Percentiles rank a stretch among this genome's conserved stretches.
phyloP scores from a whole-genome alignment of 2,113 vertebrate genomes.

The Emydura subglobosa region DNA sequence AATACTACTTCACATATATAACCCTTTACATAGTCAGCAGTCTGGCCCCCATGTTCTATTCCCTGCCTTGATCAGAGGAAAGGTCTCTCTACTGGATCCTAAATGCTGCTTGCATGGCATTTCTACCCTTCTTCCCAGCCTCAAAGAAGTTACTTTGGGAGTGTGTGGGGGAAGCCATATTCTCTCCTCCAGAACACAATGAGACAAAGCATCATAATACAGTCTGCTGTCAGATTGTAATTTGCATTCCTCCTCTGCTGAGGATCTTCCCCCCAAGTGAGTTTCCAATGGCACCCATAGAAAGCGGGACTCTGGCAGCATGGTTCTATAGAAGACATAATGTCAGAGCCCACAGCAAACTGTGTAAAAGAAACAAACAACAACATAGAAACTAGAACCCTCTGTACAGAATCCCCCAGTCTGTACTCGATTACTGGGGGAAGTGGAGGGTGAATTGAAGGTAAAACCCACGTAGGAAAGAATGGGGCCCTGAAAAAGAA shows the following conservation, averaged over 20 bases:
- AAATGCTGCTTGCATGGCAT: not conserved
- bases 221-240: not conserved
- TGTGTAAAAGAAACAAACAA: not conserved
- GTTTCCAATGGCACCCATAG: not conserved
- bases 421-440: not conserved
- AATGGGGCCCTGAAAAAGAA: not conserved
- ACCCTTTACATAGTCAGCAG: conserved; percentile 48
- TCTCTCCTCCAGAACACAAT: not conserved
- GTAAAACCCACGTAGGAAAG: not conserved
- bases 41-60: conserved; percentile 42
- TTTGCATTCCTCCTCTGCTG: not conserved
- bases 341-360: no score
- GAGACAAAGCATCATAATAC: not conserved
- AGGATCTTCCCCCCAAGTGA: not conserved
- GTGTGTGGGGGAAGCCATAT: not conserved
- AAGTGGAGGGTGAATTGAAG: not conserved
- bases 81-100: not conserved
- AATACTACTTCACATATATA: conserved; percentile 54
- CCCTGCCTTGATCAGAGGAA: not conserved
- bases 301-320: no score
- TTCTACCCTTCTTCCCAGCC: not conserved
- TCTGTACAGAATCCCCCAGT: not conserved
- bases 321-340: no score
- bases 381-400: not conserved
- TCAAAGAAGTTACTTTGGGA: not conserved